Evolutionary conservation across 2,797 vertebrate genomes (phyloP), one percentile per base, ranked within the genome.

Genomic region (Platalea minor): DNA sequence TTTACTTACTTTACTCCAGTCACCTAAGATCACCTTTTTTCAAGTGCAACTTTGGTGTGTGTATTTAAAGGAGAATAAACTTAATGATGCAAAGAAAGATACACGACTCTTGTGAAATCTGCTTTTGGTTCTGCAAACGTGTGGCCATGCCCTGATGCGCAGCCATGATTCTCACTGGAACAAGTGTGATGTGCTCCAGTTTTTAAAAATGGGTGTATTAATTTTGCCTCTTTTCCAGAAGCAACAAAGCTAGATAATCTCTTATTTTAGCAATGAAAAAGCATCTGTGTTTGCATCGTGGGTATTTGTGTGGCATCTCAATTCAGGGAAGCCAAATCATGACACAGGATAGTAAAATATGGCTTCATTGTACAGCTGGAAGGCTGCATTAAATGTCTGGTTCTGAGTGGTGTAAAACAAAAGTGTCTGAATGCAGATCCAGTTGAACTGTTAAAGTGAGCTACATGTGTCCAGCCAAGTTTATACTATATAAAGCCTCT

Each of bases 71-170:
- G 17, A 60, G 20, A 85, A 76, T 46, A 73, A 59, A 45, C 5
- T 61, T 64, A 29, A 33, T 39, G 26, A 67, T 59, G 16, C 13
- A 64, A 80, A 76, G 4, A 48, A 74, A 63, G 25, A 39, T 63
- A 70, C 72, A 11, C 35, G 14, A 24, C 19, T 19, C 5, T 37
- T 60, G 8, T 61, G 65, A 90, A 72, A 88, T 69, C 18, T 73
- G 1, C 6, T 72, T 59, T n/a, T 80, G 31, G 5, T 63, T 74
- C 60, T 90, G 48, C 46, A 79, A 48, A 56, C 0, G 0, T 9
- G 3, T 6, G 2, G 11, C 33, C 2, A 0, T 43, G 13, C 2
- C 29, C 35, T 2, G 0, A 0, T 29, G 10, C 53, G 4, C 2
- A 9, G 26, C 14, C 31, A 23, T 17, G 25, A 8, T 53, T 85